Evolutionary conservation across 2,797 vertebrate species (phyloP), one percentile per base, ranked within the genome.

Genomic region (Microctenopoma stevenorrisi): DNA sequence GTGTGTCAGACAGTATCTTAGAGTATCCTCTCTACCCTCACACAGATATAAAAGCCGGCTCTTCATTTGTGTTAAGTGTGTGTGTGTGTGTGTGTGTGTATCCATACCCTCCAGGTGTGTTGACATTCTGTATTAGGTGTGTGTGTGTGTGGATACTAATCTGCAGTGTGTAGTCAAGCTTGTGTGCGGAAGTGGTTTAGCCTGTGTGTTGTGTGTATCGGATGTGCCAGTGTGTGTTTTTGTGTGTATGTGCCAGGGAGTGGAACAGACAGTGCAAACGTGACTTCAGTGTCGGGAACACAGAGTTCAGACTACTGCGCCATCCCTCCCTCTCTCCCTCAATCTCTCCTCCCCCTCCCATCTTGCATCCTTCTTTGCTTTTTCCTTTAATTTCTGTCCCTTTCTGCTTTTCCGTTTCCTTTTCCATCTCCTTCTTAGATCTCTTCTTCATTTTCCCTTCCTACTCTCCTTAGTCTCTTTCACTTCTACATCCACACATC

Each of bases 261-360:
- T 65, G 68, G 78, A 56, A 79, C 81, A 91, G 89, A 91, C 89
- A 75, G 84, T 72, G 79, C 56, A 79, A 86, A 91, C 87, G 88
- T 91, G 91, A 92, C 87, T 84, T 14, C 70, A 84, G 79, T 80
- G 81, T 86, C 50, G 68, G 89, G 87, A 84, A 90, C 85, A 85
- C 54, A 64, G 74, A 84, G 89, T 90, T 91, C 88, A 91, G 87
- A 88, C 85, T 52, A 62, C 74, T 76, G 76, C 74, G 47, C 82
- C 81, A 80, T 76, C 69, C 72, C 78, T 79, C 69, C 69, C 69
- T 68, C 72, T 55, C 7, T 35, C 65, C 26, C 42, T 51, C 22
- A 12, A 35, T 73, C 69, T 78, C 68, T 66, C 51, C 22, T 64
- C 62, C 73, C 35, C 42, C 28, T 66, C 33, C 50, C 13, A 8